These are phyloP conservation scores for Oscheius sp. DNA, from an alignment of 1,140 invertebrate species.

Conservation along the genomic window DNA sequence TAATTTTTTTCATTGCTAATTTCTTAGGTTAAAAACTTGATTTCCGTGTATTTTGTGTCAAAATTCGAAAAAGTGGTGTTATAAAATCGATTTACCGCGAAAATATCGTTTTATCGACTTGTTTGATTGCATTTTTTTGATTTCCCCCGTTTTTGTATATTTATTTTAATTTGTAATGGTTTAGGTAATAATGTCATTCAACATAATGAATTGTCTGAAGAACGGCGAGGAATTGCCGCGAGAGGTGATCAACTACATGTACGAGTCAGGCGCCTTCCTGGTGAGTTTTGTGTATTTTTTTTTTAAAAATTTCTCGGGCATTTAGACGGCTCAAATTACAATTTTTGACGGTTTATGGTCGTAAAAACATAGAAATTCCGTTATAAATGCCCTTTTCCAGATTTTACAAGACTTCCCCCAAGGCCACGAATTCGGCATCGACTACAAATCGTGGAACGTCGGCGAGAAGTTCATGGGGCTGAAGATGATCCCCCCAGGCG, in stretches of 20 bases:
- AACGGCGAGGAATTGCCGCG: constrained; percentile 1
- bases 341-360: too few relatives aligned
- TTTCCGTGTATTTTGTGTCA: too few relatives aligned
- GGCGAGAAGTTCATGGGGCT: constrained; percentile 87
- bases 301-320: neutral
- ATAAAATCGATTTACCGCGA: too few relatives aligned
- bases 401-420: constrained; percentile 76
- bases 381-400: constrained; percentile 16
- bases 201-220: neutral
- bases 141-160: neutral
- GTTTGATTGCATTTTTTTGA: neutral
- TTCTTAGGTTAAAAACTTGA: too few relatives aligned
- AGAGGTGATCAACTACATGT: constrained; percentile 27
- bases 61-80: too few relatives aligned
- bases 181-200: neutral
- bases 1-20: too few relatives aligned
- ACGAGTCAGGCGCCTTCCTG: constrained; percentile 25
- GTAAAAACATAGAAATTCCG: neutral
- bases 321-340: neutral
- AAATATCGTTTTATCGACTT: neutral
- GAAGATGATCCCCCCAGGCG: constrained; percentile 96
- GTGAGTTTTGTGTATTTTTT: neutral
- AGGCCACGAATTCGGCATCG: constrained; percentile 91
- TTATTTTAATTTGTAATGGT: too few relatives aligned
- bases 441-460: constrained; percentile 88